phyloP scores from a whole-genome alignment of 2,113 vertebrate species.

The Rhinolophus ferrumequinum region DNA sequence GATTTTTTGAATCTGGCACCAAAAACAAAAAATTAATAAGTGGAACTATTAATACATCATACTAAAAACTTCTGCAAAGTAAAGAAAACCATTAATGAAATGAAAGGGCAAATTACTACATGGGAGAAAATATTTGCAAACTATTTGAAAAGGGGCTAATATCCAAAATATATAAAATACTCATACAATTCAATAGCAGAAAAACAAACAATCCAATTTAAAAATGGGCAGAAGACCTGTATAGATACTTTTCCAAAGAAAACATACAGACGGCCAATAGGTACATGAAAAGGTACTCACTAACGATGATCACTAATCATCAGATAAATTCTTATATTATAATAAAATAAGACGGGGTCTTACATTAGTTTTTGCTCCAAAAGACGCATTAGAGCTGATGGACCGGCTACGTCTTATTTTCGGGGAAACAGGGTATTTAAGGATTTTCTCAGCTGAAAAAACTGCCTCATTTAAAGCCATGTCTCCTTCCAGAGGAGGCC shows the following conservation, averaged over 20 bases:
- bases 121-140: background rate
- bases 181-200: background rate
- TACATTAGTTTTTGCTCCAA: no score
- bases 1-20: background rate
- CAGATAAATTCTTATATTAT: background rate
- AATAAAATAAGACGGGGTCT: no score
- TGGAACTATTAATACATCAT: background rate
- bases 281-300: background rate
- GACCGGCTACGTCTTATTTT: no score
- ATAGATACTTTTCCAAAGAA: background rate
- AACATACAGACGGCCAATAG: background rate
- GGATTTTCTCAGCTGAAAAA: background rate
- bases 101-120: background rate
- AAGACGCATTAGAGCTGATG: no score
- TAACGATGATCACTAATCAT: background rate
- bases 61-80: background rate
- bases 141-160: background rate
- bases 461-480: background rate
- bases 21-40: background rate
- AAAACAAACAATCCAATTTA: background rate
- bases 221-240: background rate
- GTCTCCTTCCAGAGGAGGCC: background rate
- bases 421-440: background rate
- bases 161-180: background rate
- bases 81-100: background rate